Percentiles rank a stretch among this genome's conserved stretches.
Conservation (phyloP, 2,888 invertebrate species). For the Tetranychus piercei region DNA sequence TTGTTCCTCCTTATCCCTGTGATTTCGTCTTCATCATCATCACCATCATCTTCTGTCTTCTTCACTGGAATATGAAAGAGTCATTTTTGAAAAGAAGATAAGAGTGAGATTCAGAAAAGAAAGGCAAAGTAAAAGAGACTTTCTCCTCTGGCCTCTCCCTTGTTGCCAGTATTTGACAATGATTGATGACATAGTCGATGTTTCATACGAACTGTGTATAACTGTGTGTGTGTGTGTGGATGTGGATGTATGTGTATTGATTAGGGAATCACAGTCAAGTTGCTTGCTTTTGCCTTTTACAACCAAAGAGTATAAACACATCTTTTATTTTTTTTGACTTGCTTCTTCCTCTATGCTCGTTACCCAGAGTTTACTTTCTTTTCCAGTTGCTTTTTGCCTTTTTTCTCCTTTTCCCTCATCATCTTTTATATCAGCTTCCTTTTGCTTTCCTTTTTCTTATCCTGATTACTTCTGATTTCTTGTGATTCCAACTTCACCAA, state of each 20-base stretch:
- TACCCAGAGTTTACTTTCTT: background rate
- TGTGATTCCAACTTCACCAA: background rate
- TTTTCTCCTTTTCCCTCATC: background rate
- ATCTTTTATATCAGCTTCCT: background rate
- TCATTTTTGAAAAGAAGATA: background rate
- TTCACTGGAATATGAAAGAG: background rate
- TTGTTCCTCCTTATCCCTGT: slow-evolving; percentile 1
- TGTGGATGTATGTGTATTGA: background rate
- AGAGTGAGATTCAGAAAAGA: background rate
- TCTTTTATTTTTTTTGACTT: background rate
- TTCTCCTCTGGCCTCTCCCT: background rate
- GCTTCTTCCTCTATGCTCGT: background rate
- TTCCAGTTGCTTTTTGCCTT: background rate
- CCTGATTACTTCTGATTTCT: background rate
- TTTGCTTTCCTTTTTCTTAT: background rate
- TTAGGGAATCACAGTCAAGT: background rate
- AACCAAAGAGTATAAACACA: background rate
- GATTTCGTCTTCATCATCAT: background rate
- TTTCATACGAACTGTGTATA: background rate
- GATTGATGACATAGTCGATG: background rate
- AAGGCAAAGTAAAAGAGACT: background rate
- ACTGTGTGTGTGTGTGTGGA: too few species aligned
- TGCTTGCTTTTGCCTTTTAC: background rate
- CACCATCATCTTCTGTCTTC: background rate
- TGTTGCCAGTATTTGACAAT: background rate